Evolutionary conservation across 2,113 vertebrate genomes (phyloP), one percentile per base, ranked within the genome.

Genomic region (Dipodomys stephensi): DNA sequence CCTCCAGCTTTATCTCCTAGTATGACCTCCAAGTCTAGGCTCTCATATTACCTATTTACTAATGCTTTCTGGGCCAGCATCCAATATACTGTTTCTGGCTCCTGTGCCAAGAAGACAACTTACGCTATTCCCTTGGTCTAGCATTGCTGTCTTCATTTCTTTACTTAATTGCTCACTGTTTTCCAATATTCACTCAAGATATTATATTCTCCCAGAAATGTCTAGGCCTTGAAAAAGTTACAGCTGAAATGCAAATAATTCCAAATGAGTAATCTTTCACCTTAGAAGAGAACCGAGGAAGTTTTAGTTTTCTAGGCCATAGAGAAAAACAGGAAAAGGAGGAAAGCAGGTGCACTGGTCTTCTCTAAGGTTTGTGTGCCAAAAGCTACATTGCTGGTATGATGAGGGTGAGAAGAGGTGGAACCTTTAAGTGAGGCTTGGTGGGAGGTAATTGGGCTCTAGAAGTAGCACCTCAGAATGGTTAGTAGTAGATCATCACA

Each of bases 41-140:
- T 72, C 71, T 83, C 80, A 57, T 81, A 83, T 93, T 94, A 88
- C 90, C 71, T 74, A 65, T 93, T 85, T 93, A 79, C 83, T 95
- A 93, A 93, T 91, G 90, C 87, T 83, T 92, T 39, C 80, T 74
- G 39, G 92, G 90, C 87, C 57, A 83, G 60, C 25, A 72, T 96
- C 92, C 90, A 95, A 82, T 32, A 53, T 64, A 23, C 69, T 78
- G 57, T 85, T 79, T 82, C 76, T 20, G 85, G 4, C 57, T 85
- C 88, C 25, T 28, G 57, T 35, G 92, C 87, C 92, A 95, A 88
- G 87, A 83, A 93, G n/a, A 83, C 23, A 85, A 71, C 22, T 90
- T 88, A 85, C 53, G 35, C 28, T 53, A 13, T 88, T 91, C 32
- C 73, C 22, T 44, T 71, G 73, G 30, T 44, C 53, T 44, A 25